Base-by-base conservation (phyloP, 2,888 invertebrate species). In the Pterostichus niger region DNA sequence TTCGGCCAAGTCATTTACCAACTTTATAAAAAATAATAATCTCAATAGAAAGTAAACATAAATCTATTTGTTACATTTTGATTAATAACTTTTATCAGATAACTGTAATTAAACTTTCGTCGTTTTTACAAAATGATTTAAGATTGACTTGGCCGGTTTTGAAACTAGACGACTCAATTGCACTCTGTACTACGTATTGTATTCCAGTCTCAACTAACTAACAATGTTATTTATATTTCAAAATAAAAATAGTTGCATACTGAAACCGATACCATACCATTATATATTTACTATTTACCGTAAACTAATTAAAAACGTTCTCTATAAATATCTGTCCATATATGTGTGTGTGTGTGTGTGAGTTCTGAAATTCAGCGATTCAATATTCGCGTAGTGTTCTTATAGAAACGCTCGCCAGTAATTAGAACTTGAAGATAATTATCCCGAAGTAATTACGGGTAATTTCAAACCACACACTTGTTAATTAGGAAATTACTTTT, bases 401-500 rank as follows among this genome's bases (percentile, higher is more conserved):
- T 52, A 13, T 56, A 17, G 24, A 15, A 56, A 17, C 7, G 15
- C 56, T 56, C 7, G 13, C 6, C 13, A 17, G 56, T 56, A 56
- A 56, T 56, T 56, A 56, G 15, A 56, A 56, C 52, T 52, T 52
- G 17, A 13, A 56, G 56, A 49, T 56, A 56, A 56, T 56, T 56
- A 56, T 17, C 17, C 15, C 10, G 24, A 56, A 56, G 56, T 56
- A 56, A 56, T 56, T 49, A 24, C 56, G 6, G 9, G 56, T 56
- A 56, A 56, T 52, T 56, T 56, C 17, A 56, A 56, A 56, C 56
- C 17, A 56, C 56, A 56, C 56, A 56, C 56, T 56, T 56, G 56
- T 56, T 56, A 56, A 56, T 17, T 56, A 56, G 24, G 15, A 49
- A 56, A 56, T 56, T 56, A 56, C 56, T 56, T 56, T 56, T 56